Evolutionary conservation across 2,888 invertebrate genomes (phyloP).

Genomic region (Pecten maximus): DNA sequence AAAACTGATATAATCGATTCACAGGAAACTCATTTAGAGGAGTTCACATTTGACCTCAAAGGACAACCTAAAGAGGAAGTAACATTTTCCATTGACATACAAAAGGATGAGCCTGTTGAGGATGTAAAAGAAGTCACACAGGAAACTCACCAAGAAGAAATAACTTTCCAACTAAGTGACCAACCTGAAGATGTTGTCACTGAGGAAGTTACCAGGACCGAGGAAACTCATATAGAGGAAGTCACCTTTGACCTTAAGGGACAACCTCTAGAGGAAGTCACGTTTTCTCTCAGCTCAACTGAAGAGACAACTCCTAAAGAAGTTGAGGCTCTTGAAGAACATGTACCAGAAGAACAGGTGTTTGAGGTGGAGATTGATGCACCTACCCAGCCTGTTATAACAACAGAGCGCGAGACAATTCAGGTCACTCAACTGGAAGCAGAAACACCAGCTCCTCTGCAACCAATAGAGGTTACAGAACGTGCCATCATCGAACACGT

Average conservation of each 20-base stretch:
- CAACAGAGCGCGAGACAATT: slow-evolving; percentile 49
- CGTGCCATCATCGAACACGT: slow-evolving; percentile 60
- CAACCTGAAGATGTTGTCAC: slow-evolving; percentile 33
- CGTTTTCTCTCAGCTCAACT: slow-evolving; percentile 2
- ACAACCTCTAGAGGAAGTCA: slow-evolving; percentile 49
- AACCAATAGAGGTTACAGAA: slow-evolving; percentile 62
- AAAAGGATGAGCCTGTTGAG: background rate
- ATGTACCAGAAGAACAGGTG: slow-evolving; percentile 50
- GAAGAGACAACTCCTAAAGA: slow-evolving; percentile 47
- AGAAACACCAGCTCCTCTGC: slow-evolving; percentile 59
- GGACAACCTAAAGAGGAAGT: slow-evolving; percentile 50
- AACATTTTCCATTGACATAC: background rate
- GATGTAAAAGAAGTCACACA: background rate
- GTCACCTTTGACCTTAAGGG: slow-evolving; percentile 67
- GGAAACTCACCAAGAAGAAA: slow-evolving; percentile 39
- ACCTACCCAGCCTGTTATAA: slow-evolving; percentile 57
- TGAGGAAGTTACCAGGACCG: slow-evolving; percentile 44
- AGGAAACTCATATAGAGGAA: slow-evolving; percentile 65
- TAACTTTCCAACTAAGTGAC: slow-evolving; percentile 6
- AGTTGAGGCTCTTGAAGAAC: slow-evolving; percentile 51
- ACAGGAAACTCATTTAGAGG: slow-evolving; percentile 65
- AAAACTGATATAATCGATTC: slow-evolving; percentile 37
- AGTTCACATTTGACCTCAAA: slow-evolving; percentile 67
- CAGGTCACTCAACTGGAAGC: slow-evolving; percentile 56
- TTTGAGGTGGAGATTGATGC: slow-evolving; percentile 63